A percentile compares a stretch with the other conserved stretches of the same genome.
Evolutionary conservation across 2,888 invertebrate genomes (phyloP).

Genomic region (Dusona sp.): DNA sequence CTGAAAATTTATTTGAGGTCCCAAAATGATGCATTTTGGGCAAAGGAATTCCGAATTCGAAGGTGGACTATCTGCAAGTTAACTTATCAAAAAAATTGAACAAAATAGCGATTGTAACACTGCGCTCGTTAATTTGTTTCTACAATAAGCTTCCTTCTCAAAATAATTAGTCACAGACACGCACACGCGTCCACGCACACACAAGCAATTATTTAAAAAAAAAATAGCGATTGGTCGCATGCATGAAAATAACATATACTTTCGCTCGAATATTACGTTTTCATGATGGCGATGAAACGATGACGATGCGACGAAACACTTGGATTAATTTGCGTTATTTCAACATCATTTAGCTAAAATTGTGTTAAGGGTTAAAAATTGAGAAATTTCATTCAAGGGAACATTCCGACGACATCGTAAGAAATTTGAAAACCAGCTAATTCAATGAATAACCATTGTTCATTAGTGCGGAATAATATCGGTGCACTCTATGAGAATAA

Average conservation of each 20-base stretch:
- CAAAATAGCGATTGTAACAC: background rate
- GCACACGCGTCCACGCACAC: slow-evolving; percentile 39
- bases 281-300: slow-evolving; percentile 48
- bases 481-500: slow-evolving; percentile 35
- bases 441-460: slow-evolving; percentile 17
- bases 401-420: slow-evolving; percentile 71
- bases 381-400: slow-evolving; percentile 59
- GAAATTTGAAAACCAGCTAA: slow-evolving; percentile 47
- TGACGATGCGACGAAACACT: slow-evolving; percentile 52
- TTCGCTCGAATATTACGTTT: slow-evolving; percentile 44
- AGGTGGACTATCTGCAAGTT: background rate
- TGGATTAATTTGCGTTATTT: slow-evolving; percentile 44
- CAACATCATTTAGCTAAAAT: slow-evolving; percentile 32
- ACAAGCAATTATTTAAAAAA: slow-evolving; percentile 45
- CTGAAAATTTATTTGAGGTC: background rate
- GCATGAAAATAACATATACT: slow-evolving; percentile 45
- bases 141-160: slow-evolving; percentile 22
- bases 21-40: background rate
- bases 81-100: background rate
- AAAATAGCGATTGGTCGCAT: slow-evolving; percentile 36
- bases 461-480: slow-evolving; percentile 1
- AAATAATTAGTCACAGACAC: slow-evolving; percentile 59
- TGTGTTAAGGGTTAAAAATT: slow-evolving; percentile 26
- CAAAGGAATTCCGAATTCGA: background rate
- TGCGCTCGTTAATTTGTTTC: slow-evolving; percentile 38